phyloP scores from a whole-genome alignment of 2,113 vertebrate genomes.

The Sorex fumeus region DNA sequence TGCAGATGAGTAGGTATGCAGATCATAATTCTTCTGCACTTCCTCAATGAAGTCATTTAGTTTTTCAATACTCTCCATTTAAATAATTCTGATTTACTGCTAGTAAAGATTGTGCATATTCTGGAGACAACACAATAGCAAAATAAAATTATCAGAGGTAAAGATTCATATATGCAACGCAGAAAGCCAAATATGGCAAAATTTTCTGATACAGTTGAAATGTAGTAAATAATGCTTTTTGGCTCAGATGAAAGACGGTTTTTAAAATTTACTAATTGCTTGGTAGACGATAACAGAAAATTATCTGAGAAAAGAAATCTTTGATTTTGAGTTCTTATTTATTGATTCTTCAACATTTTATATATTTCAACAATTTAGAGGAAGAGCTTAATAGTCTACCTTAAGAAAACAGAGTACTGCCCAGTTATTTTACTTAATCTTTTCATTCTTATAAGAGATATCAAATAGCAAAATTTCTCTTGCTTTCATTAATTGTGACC shows the following conservation, averaged over 20 bases:
- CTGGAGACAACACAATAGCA: background rate
- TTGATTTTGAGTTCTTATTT: background rate
- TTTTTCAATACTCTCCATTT: background rate
- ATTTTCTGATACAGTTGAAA: background rate
- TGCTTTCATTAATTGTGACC: conserved; percentile 28
- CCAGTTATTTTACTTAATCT: background rate
- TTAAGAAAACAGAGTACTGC: background rate
- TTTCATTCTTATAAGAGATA: conserved; percentile 46
- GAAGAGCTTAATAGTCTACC: background rate
- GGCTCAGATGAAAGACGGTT: background rate
- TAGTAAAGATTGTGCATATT: background rate
- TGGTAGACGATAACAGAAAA: background rate
- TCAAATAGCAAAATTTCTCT: background rate
- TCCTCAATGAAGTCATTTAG: conserved; percentile 10
- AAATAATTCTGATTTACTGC: conserved; percentile 51
- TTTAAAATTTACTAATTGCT: background rate
- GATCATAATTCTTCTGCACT: background rate
- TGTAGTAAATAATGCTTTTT: background rate
- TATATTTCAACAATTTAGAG: background rate
- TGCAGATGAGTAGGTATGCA: background rate
- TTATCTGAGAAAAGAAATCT: background rate
- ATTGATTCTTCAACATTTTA: background rate
- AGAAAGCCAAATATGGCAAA: background rate
- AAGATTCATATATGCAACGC: background rate
- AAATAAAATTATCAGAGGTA: background rate